Evolutionary conservation across 2,888 invertebrate genomes (phyloP), one percentile per base, ranked within the genome.

Genomic region (Blastobasis adustella): DNA sequence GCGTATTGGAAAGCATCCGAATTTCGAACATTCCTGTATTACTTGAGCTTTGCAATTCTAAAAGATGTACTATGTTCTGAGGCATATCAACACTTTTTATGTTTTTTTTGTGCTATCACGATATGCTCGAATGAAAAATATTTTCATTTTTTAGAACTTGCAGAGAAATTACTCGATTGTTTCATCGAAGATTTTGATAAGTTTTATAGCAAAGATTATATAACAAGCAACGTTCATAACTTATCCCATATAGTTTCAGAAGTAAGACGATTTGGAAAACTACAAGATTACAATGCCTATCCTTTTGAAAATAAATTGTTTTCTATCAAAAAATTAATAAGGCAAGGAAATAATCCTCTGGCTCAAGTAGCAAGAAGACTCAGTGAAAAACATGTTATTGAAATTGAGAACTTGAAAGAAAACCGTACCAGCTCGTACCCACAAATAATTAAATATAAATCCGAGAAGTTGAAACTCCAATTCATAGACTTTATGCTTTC

Each of bases 271-370:
- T 58, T 54, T 49, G 58, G 56, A 3, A 45, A 41, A 40, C 38
- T 58, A 6, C 52, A 54, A 43, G 49, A 6, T 42, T 58, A 52
- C 10, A 51, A 50, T 39, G 54, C 54, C 6, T 58, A 58, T 23
- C 58, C 58, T 7, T 58, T 58, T 47, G 58, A 58, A 45, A 58
- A 58, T 47, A 50, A 58, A 45, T 45, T 58, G 4, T 52, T 52
- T 10, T 38, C 37, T 8, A 57, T 59, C 7, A 59, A 59, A 51
- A 47, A 41, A 37, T 49, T 59, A 49, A n/a, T 55, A 4, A 53
- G 60, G 50, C 23, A 50, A 5, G 58, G 58, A 10, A 56, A 58
- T 6, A 58, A 56, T 3, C 55, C 60, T 10, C 48, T 60, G 44
- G 37, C 39, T 5, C 58, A 60, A 46, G 46, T 57, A 41, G 58